phyloP scores from a whole-genome alignment of 2,797 vertebrate genomes.

The Takifugu rubripes region DNA sequence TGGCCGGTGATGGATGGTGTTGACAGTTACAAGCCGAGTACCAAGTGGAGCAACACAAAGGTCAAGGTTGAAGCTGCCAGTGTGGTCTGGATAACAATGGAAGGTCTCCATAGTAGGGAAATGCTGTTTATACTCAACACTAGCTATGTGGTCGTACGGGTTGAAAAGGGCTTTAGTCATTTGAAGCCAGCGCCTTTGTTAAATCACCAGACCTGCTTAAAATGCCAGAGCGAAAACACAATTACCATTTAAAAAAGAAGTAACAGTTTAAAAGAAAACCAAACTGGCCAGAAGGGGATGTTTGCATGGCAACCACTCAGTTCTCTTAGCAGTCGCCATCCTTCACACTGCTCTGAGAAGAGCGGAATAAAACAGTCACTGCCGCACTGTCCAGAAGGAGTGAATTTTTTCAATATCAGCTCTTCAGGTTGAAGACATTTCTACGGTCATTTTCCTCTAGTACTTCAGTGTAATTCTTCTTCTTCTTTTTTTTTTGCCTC shows the following conservation, averaged over 20 bases:
- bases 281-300: constrained; percentile 4
- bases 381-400: constrained; percentile 62
- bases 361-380: constrained; percentile 53
- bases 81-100: constrained; percentile 67
- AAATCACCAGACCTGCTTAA: constrained; percentile 14
- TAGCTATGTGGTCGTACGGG: constrained; percentile 26
- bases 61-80: constrained; percentile 74
- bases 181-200: constrained; percentile 44
- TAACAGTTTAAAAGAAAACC: constrained; percentile 11
- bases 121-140: constrained; percentile 48
- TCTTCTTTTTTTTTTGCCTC: constrained; percentile 17
- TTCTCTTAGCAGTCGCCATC: constrained; percentile 15
- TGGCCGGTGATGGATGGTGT: constrained; percentile 68
- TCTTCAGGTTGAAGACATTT: constrained; percentile 83
- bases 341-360: constrained; percentile 20
- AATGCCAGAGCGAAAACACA: constrained; percentile 12
- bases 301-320: constrained; percentile 34
- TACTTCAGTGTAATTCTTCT: constrained; percentile 83
- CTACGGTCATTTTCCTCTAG: constrained; percentile 81
- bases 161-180: constrained; percentile 49
- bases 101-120: constrained; percentile 59
- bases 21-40: constrained; percentile 76
- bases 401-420: constrained; percentile 68
- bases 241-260: constrained; percentile 1
- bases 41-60: constrained; percentile 70